These are phyloP conservation scores for Agrotis puta DNA, from an alignment of 2,888 invertebrate species.

Conservation along the genomic window DNA sequence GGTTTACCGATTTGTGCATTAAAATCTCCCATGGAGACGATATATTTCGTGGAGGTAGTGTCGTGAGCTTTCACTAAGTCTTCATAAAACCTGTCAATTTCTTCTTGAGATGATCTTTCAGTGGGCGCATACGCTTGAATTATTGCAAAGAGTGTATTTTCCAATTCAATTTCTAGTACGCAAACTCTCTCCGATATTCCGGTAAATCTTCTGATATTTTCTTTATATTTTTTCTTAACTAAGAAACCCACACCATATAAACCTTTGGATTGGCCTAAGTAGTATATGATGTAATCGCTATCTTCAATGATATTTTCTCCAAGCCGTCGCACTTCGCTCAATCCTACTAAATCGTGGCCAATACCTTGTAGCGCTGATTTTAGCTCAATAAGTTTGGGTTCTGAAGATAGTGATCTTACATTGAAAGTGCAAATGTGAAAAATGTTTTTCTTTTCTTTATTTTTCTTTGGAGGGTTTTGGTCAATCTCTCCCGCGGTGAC, in stretches of 20 bases:
- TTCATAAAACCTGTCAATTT: not conserved
- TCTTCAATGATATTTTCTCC: not conserved
- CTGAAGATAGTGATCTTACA: not conserved
- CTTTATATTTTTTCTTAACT: not conserved
- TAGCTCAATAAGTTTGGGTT: not conserved
- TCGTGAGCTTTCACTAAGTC: not conserved
- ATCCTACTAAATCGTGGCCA: not conserved
- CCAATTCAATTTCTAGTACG: not conserved
- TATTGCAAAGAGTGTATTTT: not conserved
- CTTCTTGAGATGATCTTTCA: not conserved
- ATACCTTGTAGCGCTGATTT: not conserved
- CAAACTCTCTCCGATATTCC: not conserved
- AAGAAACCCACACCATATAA: not conserved
- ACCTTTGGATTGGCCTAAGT: not conserved
- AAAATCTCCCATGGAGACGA: not conserved
- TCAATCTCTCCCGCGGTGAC: not conserved
- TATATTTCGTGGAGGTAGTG: not conserved
- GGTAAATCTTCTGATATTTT: not conserved
- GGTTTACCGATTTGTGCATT: not conserved
- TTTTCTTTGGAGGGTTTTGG: not conserved
- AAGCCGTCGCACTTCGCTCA: not conserved
- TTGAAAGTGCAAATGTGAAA: not conserved
- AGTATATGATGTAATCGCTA: not conserved
- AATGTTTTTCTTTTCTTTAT: too few species aligned
- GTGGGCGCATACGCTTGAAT: not conserved